Conservation (phyloP, 2,888 invertebrate species). For the Blastobasis lacticolella region DNA sequence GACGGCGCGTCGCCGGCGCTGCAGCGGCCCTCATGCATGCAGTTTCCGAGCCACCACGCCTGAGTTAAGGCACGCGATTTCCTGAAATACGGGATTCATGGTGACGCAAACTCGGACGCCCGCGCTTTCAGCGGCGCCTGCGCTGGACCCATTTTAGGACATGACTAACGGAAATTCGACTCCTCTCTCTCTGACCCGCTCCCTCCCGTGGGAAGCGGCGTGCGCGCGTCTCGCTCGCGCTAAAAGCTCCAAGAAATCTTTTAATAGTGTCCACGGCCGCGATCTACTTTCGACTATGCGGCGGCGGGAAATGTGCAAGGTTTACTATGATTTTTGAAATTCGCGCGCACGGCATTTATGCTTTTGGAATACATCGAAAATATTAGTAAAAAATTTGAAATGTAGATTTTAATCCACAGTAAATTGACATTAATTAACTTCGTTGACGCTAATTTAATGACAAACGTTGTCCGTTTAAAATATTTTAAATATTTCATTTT, state of each 20-base stretch:
- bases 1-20: too few species aligned
- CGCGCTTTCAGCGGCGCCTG: conserved; percentile 75
- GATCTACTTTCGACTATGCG: conserved; percentile 67
- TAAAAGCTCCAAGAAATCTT: conserved; percentile 74
- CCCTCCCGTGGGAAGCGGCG: conserved; percentile 59
- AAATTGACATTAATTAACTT: too few species aligned
- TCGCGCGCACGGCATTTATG: conserved; percentile 21
- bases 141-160: conserved; percentile 82
- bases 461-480: too few species aligned
- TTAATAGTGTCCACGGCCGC: conserved; percentile 76
- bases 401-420: too few species aligned
- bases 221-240: conserved; percentile 62
- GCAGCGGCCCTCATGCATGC: too few species aligned
- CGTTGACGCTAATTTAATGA: too few species aligned
- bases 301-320: conserved; percentile 66
- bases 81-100: conserved; percentile 70
- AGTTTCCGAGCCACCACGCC: too few species aligned
- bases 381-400: too few species aligned
- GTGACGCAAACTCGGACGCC: conserved; percentile 71
- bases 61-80: conserved; percentile 36
- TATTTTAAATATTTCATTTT: too few species aligned
- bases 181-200: conserved; percentile 68
- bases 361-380: too few species aligned
- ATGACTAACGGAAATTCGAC: conserved; percentile 80
- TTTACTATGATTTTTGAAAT: conserved; percentile 38